Percentiles rank a stretch among this genome's conserved stretches.
Conservation (phyloP, 2,797 vertebrate genomes). For the Hypotaenidia okinawae region DNA sequence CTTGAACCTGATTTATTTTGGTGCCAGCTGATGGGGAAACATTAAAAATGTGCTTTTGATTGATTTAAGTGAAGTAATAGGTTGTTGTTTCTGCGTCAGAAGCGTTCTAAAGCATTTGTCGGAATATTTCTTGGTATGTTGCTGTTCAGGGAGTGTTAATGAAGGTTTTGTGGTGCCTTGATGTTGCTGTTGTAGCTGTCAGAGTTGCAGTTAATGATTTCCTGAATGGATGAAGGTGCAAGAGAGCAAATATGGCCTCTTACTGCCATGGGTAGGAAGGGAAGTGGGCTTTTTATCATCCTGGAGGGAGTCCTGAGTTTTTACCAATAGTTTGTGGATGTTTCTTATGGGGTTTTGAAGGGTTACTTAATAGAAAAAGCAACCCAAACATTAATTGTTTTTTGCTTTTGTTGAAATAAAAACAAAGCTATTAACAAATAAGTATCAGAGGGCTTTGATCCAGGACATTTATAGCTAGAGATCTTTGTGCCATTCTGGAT, state of each 20-base stretch:
- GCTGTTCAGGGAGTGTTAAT: background rate
- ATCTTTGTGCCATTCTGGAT: background rate
- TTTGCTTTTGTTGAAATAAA: background rate
- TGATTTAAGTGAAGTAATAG: background rate
- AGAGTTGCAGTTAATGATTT: slow-evolving; percentile 15
- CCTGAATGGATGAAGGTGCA: slow-evolving; percentile 9
- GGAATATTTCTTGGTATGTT: background rate
- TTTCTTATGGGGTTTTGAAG: background rate
- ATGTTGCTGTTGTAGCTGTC: background rate
- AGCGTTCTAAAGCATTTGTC: background rate
- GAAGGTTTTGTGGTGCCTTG: background rate
- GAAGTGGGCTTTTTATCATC: background rate
- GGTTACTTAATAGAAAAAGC: background rate
- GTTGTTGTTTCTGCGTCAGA: background rate
- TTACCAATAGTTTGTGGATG: background rate
- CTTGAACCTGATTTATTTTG: background rate
- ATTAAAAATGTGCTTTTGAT: slow-evolving; percentile 10
- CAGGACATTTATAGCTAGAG: background rate
- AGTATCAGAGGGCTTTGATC: background rate
- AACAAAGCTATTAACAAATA: background rate
- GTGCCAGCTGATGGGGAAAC: background rate
- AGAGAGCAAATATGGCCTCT: background rate
- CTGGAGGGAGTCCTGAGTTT: background rate
- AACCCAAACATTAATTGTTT: background rate
- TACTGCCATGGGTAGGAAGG: background rate